phyloP scores from a whole-genome alignment of 1,140 invertebrate species.

The Orius insidiosus region DNA sequence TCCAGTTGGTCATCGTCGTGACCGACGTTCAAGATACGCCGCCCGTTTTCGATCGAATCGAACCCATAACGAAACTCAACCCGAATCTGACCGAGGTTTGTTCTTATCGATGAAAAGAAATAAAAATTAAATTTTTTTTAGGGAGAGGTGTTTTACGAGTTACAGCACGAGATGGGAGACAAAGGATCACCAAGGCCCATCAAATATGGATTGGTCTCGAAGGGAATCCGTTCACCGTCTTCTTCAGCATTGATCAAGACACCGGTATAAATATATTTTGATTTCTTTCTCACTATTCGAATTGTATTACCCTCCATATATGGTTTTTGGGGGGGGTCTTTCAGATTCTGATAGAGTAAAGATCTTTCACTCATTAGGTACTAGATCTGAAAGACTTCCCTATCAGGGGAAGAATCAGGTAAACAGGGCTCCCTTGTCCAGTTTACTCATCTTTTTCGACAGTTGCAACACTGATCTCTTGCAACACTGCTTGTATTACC shows the following conservation, averaged over 20 bases:
- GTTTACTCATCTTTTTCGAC: too few relatives aligned
- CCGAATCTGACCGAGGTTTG: constrained; percentile 31
- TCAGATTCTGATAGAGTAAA: too few relatives aligned
- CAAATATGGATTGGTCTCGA: constrained; percentile 64
- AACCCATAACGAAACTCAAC: constrained; percentile 51
- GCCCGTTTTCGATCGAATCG: constrained; percentile 52
- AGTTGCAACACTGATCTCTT: too few relatives aligned
- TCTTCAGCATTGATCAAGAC: constrained; percentile 66
- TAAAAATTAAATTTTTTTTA: constrained; percentile 21
- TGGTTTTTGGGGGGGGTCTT: too few relatives aligned
- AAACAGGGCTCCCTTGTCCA: too few relatives aligned
- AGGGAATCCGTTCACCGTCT: constrained; percentile 60
- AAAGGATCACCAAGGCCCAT: constrained; percentile 64
- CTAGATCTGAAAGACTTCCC: too few relatives aligned
- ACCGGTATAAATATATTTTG: constrained; percentile 37
- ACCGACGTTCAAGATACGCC: constrained; percentile 73
- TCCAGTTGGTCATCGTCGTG: constrained; percentile 62
- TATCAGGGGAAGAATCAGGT: too few relatives aligned
- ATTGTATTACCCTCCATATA: too few relatives aligned
- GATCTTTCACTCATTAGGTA: too few relatives aligned
- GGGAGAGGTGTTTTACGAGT: constrained; percentile 50
- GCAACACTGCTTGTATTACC: too few relatives aligned
- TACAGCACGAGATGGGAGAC: constrained; percentile 74
- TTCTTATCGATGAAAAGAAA: background rate
- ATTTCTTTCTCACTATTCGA: too few relatives aligned